Conservation (phyloP, 1,140 invertebrate species). For the Drosophila kikkawai region DNA sequence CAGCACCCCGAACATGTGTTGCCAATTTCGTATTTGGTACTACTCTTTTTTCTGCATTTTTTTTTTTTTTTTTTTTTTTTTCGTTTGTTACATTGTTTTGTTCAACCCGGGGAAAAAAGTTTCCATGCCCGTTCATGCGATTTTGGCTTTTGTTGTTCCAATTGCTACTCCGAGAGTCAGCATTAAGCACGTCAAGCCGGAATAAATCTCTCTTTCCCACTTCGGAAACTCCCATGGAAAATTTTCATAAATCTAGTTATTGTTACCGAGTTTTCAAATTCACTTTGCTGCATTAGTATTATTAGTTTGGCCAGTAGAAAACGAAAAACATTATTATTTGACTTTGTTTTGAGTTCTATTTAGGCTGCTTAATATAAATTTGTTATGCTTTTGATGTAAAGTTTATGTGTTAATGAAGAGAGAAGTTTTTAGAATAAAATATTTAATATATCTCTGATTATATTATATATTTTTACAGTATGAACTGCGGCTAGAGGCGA, state of each 20-base stretch:
- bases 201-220: conserved; percentile 22
- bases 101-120: conserved; percentile 31
- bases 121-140: conserved; percentile 45
- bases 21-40: conserved; percentile 42
- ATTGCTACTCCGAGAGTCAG: conserved; percentile 14
- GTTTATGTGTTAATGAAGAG: not conserved
- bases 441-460: not conserved
- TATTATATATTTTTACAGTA: conserved; percentile 85
- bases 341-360: not conserved
- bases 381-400: not conserved
- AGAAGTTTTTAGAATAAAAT: not conserved
- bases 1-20: conserved; percentile 70
- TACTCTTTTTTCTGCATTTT: conserved; percentile 15
- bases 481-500: conserved; percentile 88
- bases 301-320: not conserved
- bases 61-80: conserved; percentile 17
- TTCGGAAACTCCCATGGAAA: not conserved
- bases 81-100: conserved; percentile 10
- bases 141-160: conserved; percentile 46
- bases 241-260: conserved; percentile 11
- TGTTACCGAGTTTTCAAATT: not conserved
- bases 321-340: not conserved
- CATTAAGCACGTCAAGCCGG: conserved; percentile 37
- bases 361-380: not conserved
- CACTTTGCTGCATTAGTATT: conserved; percentile 2